Conservation (phyloP, 2,888 invertebrate genomes). For the Sesamia inferens region DNA sequence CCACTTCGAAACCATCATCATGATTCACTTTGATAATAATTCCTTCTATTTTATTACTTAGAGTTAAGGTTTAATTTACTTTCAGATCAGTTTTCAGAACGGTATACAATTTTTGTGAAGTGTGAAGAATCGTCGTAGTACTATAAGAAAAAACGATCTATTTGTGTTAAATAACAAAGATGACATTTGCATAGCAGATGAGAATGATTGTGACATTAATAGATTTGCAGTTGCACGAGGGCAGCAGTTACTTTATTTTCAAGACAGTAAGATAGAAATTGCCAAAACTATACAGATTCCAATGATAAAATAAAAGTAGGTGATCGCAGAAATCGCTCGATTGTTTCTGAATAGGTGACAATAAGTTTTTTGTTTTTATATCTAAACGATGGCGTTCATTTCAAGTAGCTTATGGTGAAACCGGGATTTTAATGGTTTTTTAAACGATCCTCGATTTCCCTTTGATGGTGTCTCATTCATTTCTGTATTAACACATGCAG, state of each 20-base stretch:
- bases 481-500: conserved; percentile 59
- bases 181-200: conserved; percentile 67
- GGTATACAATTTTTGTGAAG: conserved; percentile 37
- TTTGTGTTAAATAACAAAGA: conserved; percentile 72
- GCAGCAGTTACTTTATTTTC: conserved; percentile 38
- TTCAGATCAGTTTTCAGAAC: conserved; percentile 5
- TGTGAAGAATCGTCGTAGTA: conserved; percentile 64
- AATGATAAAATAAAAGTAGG: conserved; percentile 51
- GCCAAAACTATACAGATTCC: neutral
- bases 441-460: conserved; percentile 83
- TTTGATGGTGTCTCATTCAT: conserved; percentile 55
- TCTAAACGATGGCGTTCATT: conserved; percentile 79
- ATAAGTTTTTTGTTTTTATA: conserved; percentile 82
- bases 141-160: conserved; percentile 73
- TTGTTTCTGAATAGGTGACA: conserved; percentile 88
- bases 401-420: conserved; percentile 87
- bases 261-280: conserved; percentile 55
- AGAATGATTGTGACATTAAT: conserved; percentile 38
- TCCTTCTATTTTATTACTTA: conserved; percentile 37
- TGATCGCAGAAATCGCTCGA: conserved; percentile 82
- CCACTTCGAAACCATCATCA: conserved; percentile 57
- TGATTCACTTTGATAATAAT: conserved; percentile 20
- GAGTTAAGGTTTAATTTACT: conserved; percentile 62
- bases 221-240: conserved; percentile 29
- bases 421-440: conserved; percentile 80